These are phyloP conservation scores for Epinotia ramella DNA, from an alignment of 2,888 invertebrate genomes.

Conservation along the genomic window DNA sequence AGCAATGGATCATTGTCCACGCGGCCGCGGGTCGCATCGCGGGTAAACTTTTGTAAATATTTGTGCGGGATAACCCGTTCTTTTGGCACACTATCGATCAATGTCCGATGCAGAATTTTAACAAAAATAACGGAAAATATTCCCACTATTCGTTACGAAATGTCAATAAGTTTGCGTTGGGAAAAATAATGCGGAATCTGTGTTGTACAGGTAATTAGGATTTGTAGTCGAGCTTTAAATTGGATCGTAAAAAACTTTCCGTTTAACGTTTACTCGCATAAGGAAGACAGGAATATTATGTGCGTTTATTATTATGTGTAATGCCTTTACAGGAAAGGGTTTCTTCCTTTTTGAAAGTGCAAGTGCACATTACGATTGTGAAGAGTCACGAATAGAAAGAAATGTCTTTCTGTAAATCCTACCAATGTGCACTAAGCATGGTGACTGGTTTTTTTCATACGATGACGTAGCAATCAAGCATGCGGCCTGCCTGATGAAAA, in stretches of 20 bases:
- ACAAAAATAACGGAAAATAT: conserved; percentile 59
- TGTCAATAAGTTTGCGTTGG: conserved; percentile 45
- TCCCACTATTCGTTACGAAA: conserved; percentile 48
- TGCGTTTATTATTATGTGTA: conserved; percentile 4
- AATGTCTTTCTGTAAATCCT: too few relatives aligned
- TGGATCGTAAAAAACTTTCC: background rate
- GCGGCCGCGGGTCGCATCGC: conserved; percentile 49
- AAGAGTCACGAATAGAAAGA: too few relatives aligned
- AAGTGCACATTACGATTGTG: too few relatives aligned
- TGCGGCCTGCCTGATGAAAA: too few relatives aligned
- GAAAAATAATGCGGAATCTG: conserved; percentile 39
- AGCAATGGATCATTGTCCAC: conserved; percentile 60
- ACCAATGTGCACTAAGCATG: too few relatives aligned
- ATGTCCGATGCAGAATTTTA: conserved; percentile 64
- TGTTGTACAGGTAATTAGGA: conserved; percentile 27
- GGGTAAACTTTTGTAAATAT: conserved; percentile 64
- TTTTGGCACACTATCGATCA: conserved; percentile 68
- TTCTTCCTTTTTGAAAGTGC: too few relatives aligned
- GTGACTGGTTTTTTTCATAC: too few relatives aligned
- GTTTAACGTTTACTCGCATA: conserved; percentile 25
- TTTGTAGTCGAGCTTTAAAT: conserved; percentile 4
- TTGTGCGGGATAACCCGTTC: conserved; percentile 64
- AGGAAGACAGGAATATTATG: background rate
- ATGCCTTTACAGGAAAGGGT: too few relatives aligned
- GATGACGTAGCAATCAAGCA: too few relatives aligned